Conservation (phyloP, 2,113 vertebrate genomes). For the Callithrix jacchus region DNA sequence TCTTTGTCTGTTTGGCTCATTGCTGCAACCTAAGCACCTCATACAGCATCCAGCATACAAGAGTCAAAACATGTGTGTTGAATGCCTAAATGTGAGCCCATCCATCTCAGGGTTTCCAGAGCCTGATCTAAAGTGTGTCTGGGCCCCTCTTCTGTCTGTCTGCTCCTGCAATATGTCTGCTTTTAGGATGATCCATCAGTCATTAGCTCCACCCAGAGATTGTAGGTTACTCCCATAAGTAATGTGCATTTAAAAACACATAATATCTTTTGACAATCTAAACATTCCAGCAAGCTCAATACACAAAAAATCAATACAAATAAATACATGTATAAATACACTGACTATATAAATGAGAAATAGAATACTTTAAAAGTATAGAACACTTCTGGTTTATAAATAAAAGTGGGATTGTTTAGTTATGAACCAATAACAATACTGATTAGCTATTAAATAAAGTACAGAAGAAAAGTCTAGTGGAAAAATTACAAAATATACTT, state of each 20-base stretch:
- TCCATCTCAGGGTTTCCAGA: neutral
- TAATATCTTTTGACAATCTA: neutral
- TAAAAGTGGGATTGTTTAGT: constrained; percentile 33
- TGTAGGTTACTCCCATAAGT: neutral
- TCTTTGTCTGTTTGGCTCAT: neutral
- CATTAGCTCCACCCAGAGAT: neutral
- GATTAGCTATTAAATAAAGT: constrained; percentile 30
- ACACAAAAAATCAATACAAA: neutral
- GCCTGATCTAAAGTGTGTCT: neutral
- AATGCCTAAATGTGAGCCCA: neutral
- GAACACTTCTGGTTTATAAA: constrained; percentile 40
- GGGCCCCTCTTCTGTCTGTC: neutral
- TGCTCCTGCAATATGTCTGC: neutral
- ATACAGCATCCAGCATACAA: neutral
- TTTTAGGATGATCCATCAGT: neutral
- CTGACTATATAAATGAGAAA: neutral
- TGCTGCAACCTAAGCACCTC: neutral
- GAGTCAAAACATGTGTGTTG: neutral
- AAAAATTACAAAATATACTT: neutral
- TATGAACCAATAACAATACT: neutral
- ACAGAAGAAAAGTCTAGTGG: neutral
- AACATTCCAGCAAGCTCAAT: neutral
- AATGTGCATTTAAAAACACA: neutral
- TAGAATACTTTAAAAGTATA: constrained; percentile 29
- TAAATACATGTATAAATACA: neutral